These are phyloP conservation scores for Synchiropus splendidus DNA, from an alignment of 2,113 vertebrate species.

Conservation along the genomic window DNA sequence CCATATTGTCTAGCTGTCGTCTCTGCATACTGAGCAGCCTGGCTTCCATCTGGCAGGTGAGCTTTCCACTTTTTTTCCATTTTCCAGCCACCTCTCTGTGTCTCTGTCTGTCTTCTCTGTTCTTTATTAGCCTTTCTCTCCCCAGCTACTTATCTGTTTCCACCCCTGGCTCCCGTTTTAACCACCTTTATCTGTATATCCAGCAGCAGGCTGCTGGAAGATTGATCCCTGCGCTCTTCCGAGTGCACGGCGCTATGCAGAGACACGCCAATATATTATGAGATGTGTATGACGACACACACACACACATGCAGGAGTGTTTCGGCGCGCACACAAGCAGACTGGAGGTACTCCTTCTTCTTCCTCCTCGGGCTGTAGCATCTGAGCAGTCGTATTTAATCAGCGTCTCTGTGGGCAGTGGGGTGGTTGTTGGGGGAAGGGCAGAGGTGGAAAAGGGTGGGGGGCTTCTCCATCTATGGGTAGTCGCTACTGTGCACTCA, in stretches of 20 bases:
- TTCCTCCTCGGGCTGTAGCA: constrained; percentile 48
- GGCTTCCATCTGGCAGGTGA: constrained; percentile 62
- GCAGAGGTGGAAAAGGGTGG: neutral
- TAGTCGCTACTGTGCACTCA: constrained; percentile 50
- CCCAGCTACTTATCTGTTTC: constrained; percentile 6
- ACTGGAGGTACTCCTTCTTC: constrained; percentile 20
- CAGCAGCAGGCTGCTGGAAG: constrained; percentile 23
- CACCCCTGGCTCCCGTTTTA: constrained; percentile 5
- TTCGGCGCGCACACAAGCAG: constrained; percentile 10
- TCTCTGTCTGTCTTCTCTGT: constrained; percentile 2
- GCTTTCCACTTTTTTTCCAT: constrained; percentile 2
- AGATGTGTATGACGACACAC: neutral
- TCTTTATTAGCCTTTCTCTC: constrained; percentile 17
- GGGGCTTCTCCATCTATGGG: constrained; percentile 32
- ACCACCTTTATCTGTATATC: constrained; percentile 6
- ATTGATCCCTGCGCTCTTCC: constrained; percentile 4
- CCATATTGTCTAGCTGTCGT: constrained; percentile 46
- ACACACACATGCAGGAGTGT: constrained; percentile 15
- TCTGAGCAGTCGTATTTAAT: constrained; percentile 59
- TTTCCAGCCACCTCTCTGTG: neutral
- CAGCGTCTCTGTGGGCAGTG: constrained; percentile 51
- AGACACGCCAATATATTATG: constrained; percentile 7
- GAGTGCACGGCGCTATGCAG: constrained; percentile 5
- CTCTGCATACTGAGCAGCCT: constrained; percentile 49
- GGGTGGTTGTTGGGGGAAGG: constrained; percentile 18